Conservation (phyloP, 2,797 vertebrate genomes). For the Aphelocoma californica region DNA sequence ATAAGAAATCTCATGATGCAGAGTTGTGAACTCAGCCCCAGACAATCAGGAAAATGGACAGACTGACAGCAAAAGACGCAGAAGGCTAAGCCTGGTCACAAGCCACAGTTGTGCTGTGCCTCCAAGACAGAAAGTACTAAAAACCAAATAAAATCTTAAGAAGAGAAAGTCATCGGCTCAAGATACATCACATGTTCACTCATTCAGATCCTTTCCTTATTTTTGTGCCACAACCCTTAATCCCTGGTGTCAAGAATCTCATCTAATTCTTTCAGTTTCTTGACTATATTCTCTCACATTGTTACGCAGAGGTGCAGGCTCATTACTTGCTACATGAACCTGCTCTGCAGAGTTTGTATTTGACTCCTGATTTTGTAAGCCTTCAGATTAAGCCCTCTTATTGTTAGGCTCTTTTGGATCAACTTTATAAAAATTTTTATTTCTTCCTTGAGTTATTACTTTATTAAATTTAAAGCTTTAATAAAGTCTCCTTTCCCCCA, state of each 20-base stretch:
- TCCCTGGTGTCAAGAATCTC: conserved; percentile 58
- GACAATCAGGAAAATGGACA: neutral
- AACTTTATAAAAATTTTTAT: conserved; percentile 70
- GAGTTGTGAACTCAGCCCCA: neutral
- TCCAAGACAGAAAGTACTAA: neutral
- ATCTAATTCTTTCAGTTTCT: conserved; percentile 42
- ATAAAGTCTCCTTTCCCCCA: conserved; percentile 65
- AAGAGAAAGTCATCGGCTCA: conserved; percentile 23
- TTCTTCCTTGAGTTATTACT: conserved; percentile 69
- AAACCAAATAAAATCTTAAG: neutral
- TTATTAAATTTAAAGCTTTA: conserved; percentile 77
- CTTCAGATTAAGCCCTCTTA: conserved; percentile 56
- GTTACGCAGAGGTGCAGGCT: neutral
- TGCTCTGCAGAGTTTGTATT: neutral
- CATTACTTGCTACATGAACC: conserved; percentile 20
- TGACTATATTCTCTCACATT: neutral
- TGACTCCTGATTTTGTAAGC: conserved; percentile 38
- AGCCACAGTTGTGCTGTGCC: neutral
- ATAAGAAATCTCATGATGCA: neutral
- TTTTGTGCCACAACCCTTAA: conserved; percentile 40
- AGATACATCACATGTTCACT: neutral
- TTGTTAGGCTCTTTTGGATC: conserved; percentile 55
- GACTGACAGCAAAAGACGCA: neutral
- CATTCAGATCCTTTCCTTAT: conserved; percentile 29
- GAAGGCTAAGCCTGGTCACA: neutral